Evolutionary conservation across 2,113 vertebrate genomes (phyloP).

Genomic region (Hassar affinis): DNA sequence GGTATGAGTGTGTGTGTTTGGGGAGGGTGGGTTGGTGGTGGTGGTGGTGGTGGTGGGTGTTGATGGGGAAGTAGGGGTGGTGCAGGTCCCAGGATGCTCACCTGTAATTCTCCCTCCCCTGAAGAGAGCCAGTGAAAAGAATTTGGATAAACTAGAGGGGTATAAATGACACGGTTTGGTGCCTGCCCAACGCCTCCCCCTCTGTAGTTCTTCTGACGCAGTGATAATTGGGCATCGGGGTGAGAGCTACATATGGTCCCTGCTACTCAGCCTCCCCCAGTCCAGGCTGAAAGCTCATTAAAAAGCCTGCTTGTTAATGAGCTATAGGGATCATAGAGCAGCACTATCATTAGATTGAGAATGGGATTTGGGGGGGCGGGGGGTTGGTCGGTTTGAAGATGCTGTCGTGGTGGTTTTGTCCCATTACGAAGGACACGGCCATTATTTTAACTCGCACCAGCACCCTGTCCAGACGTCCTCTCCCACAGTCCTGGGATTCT

Average conservation of each 20-base stretch:
- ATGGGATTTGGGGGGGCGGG: not conserved
- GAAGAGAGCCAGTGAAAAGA: slow-evolving; percentile 31
- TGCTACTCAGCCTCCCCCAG: slow-evolving; percentile 68
- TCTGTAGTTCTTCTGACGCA: slow-evolving; percentile 60
- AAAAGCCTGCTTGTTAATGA: slow-evolving; percentile 79
- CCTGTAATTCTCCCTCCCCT: slow-evolving; percentile 48
- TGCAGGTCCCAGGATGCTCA: slow-evolving; percentile 44
- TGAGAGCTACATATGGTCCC: slow-evolving; percentile 72
- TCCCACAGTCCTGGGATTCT: slow-evolving; percentile 43
- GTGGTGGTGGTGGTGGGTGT: slow-evolving; percentile 19
- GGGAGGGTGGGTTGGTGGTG: not conserved
- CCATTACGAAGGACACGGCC: slow-evolving; percentile 72
- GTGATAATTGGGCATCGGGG: slow-evolving; percentile 73
- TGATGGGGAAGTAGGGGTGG: slow-evolving; percentile 54
- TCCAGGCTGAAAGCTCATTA: slow-evolving; percentile 79
- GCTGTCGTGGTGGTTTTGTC: slow-evolving; percentile 69
- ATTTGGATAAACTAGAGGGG: slow-evolving; percentile 36
- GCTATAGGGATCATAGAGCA: slow-evolving; percentile 77
- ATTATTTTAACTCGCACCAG: slow-evolving; percentile 69
- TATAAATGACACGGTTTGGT: slow-evolving; percentile 39
- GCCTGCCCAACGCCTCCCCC: slow-evolving; percentile 10
- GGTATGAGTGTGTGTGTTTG: not conserved
- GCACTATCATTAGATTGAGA: slow-evolving; percentile 67
- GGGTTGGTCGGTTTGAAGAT: slow-evolving; percentile 61
- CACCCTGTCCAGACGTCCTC: slow-evolving; percentile 54